Conservation (phyloP, 2,797 vertebrate species). For the Anabacerthia variegaticeps region DNA sequence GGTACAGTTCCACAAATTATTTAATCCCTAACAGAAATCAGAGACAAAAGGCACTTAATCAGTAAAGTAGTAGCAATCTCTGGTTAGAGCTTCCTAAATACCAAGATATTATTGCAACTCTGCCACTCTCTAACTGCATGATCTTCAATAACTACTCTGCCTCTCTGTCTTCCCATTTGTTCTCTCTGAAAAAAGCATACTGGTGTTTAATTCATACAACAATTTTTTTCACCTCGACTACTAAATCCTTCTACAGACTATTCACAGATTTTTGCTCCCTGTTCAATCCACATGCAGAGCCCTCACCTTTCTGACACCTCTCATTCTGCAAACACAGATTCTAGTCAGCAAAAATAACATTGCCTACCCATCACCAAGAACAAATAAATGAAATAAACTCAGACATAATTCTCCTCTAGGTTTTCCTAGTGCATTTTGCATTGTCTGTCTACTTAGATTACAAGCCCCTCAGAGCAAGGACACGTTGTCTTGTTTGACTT, state of each 20-base stretch:
- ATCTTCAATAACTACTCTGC: background rate
- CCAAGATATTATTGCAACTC: background rate
- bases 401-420: conserved; percentile 60
- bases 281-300: background rate
- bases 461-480: conserved; percentile 63
- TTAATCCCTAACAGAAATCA: conserved; percentile 8
- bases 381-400: conserved; percentile 52
- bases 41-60: background rate
- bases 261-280: background rate
- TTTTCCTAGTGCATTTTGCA: conserved; percentile 46
- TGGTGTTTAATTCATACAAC: background rate
- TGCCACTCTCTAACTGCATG: background rate
- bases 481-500: conserved; percentile 46
- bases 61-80: background rate
- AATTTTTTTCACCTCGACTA: background rate
- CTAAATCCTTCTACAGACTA: background rate
- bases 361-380: conserved; percentile 8
- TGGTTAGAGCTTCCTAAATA: background rate
- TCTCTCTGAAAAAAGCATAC: background rate
- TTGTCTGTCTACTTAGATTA: conserved; percentile 58
- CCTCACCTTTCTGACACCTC: background rate
- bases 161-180: background rate
- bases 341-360: conserved; percentile 37
- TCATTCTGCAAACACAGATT: background rate
- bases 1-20: background rate